phyloP scores from a whole-genome alignment of 2,888 invertebrate genomes.

The Cantharis flavilabris region DNA sequence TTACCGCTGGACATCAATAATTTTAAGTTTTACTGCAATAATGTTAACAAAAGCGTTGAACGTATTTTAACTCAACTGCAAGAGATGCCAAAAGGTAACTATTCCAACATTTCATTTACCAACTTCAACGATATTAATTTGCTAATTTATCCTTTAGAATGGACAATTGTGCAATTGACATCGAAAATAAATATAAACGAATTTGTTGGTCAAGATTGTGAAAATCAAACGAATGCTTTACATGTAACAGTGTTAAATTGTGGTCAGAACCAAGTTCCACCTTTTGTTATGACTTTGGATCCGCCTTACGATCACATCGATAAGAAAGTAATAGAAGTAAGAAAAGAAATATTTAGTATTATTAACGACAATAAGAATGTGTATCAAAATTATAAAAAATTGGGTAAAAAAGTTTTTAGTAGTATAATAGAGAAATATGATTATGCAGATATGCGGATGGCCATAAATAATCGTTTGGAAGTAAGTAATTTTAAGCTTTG shows the following conservation, averaged over 20 bases:
- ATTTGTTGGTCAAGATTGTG: not conserved
- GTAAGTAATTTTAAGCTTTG: conserved; percentile 8
- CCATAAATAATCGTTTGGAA: conserved; percentile 30
- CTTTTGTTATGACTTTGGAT: conserved; percentile 44
- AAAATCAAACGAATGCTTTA: conserved; percentile 40
- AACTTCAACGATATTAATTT: not conserved
- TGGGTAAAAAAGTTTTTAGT: not conserved
- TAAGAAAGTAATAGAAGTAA: conserved; percentile 33
- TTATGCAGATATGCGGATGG: conserved; percentile 30
- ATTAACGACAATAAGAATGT: conserved; percentile 39
- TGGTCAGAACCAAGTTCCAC: conserved; percentile 41
- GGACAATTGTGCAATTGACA: conserved; percentile 65
- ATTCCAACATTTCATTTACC: not conserved
- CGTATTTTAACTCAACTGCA: conserved; percentile 41
- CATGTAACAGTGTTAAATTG: conserved; percentile 49
- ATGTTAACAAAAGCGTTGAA: conserved; percentile 31
- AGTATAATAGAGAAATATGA: conserved; percentile 36
- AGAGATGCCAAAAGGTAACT: conserved; percentile 50
- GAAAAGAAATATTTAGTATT: conserved; percentile 43
- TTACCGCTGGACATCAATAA: conserved; percentile 39
- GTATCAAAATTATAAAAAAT: conserved; percentile 28
- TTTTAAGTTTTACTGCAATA: conserved; percentile 41
- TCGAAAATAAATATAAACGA: conserved; percentile 40
- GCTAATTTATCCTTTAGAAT: conserved; percentile 58
- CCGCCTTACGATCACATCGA: conserved; percentile 37